Base-by-base conservation (phyloP, 1,140 invertebrate genomes). In the Phymastichus coffea region DNA sequence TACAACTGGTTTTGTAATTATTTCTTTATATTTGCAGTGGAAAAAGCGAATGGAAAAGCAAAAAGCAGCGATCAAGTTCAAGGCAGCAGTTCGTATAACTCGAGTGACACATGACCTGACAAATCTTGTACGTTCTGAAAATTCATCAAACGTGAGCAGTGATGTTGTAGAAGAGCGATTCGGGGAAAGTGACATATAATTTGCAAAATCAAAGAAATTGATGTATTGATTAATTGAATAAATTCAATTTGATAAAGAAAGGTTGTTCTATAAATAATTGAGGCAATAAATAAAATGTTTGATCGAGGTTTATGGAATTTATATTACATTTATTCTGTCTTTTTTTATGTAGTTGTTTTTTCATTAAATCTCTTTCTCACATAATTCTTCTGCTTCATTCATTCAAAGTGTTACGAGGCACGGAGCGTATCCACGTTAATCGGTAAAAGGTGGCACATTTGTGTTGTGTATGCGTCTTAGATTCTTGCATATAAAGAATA, bases 1-100 rank as follows among this genome's bases (percentile, higher is more conserved):
- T n/a, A n/a, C n/a, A n/a, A n/a, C n/a, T n/a, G n/a, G n/a, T n/a
- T n/a, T n/a, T n/a, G n/a, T n/a, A n/a, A n/a, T n/a, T n/a, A n/a
- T n/a, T n/a, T n/a, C n/a, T n/a, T n/a, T n/a, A n/a, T n/a, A n/a
- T n/a, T n/a, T n/a, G 57, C 68, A 87, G 82, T 88, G 87, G 87
- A 88, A 88, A 68, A 85, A 84, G 58, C 88, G 88, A 70, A 78
- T 86, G 66, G 86, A 87, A 48, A 87, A 86, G 70, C 82, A 84
- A 70, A 81, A 81, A 62, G 86, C 84, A 0, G 78, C 83, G 20
- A 86, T 86, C 35, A 83, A 85, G 64, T 89, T 89, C 56, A 87
- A 87, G 74, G 87, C 87, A 22, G 85, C 86, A 1, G 83, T 81
- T 54, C 76, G 82, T 22, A 81, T 85, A 17, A 83, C 83, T 12